Evolutionary conservation across 2,113 vertebrate species (phyloP), one percentile per base, ranked within the genome.

Genomic region (Himantopus leucocephalus): DNA sequence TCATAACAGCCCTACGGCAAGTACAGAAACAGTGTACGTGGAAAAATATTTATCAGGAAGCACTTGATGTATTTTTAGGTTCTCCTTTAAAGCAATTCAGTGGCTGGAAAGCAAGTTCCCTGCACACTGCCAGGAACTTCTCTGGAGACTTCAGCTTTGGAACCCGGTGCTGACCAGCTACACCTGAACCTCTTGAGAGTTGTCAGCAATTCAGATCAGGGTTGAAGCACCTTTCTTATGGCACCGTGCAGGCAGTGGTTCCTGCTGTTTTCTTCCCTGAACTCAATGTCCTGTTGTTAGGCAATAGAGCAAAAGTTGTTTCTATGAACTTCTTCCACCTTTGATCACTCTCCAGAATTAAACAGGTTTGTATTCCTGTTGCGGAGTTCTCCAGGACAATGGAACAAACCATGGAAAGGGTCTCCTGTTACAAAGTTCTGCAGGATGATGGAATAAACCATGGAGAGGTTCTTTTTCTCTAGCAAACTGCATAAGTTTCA

Each of bases 1-100:
- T 85, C 39, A 3, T 35, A 62, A 70, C 48, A 92, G 64, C 64
- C 19, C 47, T 62, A 26, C 39, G 66, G 80, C 83, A 94, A 85
- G 66, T 53, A 82, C 70, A 87, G 76, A 84, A 94, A 78, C 19
- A 21, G 30, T 17, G 22, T 76, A 89, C 21, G 1, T 76, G 86
- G 86, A 95, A 95, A 92, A 94, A 85, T 85, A 96, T 94, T 96
- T 90, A 93, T 91, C 73, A 77, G 86, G 86, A 91, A 91, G 48
- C 26, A 90, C 85, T 41, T 94, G n/a, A 62, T 92, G 45, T 94
- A 75, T 85, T 94, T 95, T 96, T 89, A 95, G 45, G 48, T 82
- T 92, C 53, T 94, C 39, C 37, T 92, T 94, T 97, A 85, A 92
- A 85, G 53, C 24, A 73, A 55, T 68, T 75, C 64, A 76, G 52